Evolutionary conservation across 2,888 invertebrate genomes (phyloP).

Genomic region (Spicauda simplicius): DNA sequence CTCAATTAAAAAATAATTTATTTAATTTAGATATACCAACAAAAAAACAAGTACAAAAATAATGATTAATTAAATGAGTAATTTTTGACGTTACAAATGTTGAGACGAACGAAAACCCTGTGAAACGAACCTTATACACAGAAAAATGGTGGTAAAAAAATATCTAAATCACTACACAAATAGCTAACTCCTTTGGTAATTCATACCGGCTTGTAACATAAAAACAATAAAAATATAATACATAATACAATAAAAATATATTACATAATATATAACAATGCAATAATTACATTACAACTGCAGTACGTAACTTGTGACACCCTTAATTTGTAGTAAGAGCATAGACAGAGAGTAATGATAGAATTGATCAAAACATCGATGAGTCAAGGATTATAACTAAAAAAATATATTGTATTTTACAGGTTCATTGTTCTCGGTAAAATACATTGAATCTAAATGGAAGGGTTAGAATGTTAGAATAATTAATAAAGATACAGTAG

Average conservation of each 20-base stretch:
- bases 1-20: constrained; percentile 52
- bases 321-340: constrained; percentile 22
- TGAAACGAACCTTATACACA: constrained; percentile 52
- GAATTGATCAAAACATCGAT: not conserved
- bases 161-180: constrained; percentile 73
- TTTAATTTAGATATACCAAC: constrained; percentile 46
- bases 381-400: too few species aligned
- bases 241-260: constrained; percentile 11
- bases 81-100: constrained; percentile 45
- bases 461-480: not conserved
- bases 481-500: not conserved
- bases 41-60: constrained; percentile 58
- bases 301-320: constrained; percentile 59
- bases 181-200: constrained; percentile 83
- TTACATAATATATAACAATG: constrained; percentile 62
- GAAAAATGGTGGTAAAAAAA: constrained; percentile 57
- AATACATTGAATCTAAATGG: not conserved
- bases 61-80: constrained; percentile 49
- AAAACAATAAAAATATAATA: constrained; percentile 65
- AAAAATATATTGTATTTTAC: too few species aligned
- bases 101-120: constrained; percentile 52
- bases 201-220: constrained; percentile 78
- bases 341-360: not conserved
- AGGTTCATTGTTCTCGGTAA: not conserved
- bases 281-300: constrained; percentile 56